Evolutionary conservation across 2,113 vertebrate species (phyloP).

Genomic region (Rhagologus leucostigma): DNA sequence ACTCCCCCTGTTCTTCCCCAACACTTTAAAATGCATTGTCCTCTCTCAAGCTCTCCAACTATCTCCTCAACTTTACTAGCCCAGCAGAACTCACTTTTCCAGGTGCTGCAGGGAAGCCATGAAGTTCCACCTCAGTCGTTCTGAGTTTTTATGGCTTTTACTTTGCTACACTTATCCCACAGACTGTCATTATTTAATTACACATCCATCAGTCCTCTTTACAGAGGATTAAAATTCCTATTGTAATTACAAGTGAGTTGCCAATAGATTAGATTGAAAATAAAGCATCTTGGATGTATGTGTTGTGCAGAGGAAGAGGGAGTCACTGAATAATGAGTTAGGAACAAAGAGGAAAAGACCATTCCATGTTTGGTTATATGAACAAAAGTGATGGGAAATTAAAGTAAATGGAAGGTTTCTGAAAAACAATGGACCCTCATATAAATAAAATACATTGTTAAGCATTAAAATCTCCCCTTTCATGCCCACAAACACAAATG

Average conservation of each 20-base stretch:
- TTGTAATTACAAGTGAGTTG: not conserved
- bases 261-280: not conserved
- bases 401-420: not conserved
- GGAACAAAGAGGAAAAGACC: not conserved
- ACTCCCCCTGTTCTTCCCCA: not conserved
- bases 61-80: not conserved
- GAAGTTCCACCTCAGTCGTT: not conserved
- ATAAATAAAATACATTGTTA: not conserved
- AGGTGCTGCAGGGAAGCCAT: not conserved
- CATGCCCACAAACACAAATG: not conserved
- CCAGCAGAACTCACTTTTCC: not conserved
- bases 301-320: not conserved
- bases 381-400: not conserved
- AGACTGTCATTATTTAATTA: constrained; percentile 5
- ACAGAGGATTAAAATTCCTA: constrained; percentile 5
- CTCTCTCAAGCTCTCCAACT: not conserved
- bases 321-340: not conserved
- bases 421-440: not conserved
- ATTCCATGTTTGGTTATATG: not conserved
- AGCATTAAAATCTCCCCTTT: not conserved
- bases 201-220: not conserved
- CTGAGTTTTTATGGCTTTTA: not conserved
- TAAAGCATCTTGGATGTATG: not conserved
- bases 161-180: not conserved
- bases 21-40: not conserved